These are phyloP conservation scores for Porites lobata DNA, from an alignment of 92 coral and sea anemone species.

Conservation along the genomic window DNA sequence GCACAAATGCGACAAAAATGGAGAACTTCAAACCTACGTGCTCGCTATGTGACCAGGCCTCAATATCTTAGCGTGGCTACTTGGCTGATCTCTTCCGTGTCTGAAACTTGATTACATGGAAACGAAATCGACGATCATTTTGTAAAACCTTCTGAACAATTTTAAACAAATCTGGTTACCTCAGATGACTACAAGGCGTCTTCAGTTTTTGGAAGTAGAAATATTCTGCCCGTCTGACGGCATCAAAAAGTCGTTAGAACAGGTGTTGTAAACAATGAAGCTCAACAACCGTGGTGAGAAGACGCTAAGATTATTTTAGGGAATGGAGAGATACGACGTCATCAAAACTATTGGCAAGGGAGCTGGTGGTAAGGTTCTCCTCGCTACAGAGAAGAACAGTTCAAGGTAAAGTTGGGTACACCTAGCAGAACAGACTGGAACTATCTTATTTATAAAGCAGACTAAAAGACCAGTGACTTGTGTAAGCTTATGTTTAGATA, in stretches of 20 bases:
- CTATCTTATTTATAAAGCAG: no score
- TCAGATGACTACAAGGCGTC: neutral
- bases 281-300: neutral
- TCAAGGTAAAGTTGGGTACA: constrained; percentile 68
- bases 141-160: neutral
- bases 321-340: constrained; percentile 89
- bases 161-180: neutral
- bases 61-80: neutral
- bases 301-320: neutral
- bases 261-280: neutral
- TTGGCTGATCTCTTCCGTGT: neutral
- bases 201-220: neutral
- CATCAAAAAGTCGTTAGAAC: neutral
- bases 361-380: constrained; percentile 88
- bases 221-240: neutral
- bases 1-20: constrained; percentile 9
- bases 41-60: constrained; percentile 24
- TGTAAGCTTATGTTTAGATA: no score
- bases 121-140: neutral
- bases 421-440: neutral
- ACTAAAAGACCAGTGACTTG: no score
- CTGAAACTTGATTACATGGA: constrained; percentile 8
- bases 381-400: constrained; percentile 83
- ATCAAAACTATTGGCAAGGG: constrained; percentile 86
- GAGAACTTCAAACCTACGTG: no score